Conservation (phyloP, 2,888 invertebrate species). For the Chaetoderma sp. region DNA sequence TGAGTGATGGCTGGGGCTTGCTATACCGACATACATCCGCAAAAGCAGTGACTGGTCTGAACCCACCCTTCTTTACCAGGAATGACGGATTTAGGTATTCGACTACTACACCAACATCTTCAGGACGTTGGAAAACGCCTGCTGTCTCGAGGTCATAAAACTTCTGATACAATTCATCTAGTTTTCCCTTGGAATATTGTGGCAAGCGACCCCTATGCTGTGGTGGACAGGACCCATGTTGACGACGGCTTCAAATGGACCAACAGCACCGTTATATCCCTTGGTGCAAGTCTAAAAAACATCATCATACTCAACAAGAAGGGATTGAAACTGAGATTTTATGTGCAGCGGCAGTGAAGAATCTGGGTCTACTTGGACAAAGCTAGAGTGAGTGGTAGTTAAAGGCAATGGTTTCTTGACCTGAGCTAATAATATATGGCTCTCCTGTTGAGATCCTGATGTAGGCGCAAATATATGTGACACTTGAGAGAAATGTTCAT, state of each 20-base stretch:
- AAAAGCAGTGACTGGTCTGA: conserved; percentile 40
- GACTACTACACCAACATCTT: conserved; percentile 28
- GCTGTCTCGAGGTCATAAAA: conserved; percentile 42
- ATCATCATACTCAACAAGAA: conserved; percentile 24
- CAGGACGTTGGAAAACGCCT: conserved; percentile 37
- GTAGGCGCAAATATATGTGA: conserved; percentile 12
- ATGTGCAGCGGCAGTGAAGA: conserved; percentile 6
- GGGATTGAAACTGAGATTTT: conserved; percentile 12
- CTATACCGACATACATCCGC: conserved; percentile 40
- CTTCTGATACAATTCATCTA: conserved; percentile 36
- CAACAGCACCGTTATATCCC: conserved; percentile 38
- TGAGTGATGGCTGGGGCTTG: conserved; percentile 39
- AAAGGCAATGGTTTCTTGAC: no score
- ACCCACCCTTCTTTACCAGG: conserved; percentile 40
- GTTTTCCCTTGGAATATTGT: conserved; percentile 36
- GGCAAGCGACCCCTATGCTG: conserved; percentile 42
- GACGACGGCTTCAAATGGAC: conserved; percentile 37
- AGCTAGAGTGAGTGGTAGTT: no score
- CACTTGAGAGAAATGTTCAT: conserved; percentile 33
- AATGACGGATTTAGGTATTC: conserved; percentile 48
- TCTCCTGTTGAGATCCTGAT: no score
- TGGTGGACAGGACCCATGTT: conserved; percentile 45
- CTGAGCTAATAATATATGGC: no score
- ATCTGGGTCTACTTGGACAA: conserved; percentile 28
- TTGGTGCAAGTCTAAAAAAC: conserved; percentile 32